phyloP scores from a whole-genome alignment of 2,797 vertebrate genomes.

The Loriculus beryllinus region DNA sequence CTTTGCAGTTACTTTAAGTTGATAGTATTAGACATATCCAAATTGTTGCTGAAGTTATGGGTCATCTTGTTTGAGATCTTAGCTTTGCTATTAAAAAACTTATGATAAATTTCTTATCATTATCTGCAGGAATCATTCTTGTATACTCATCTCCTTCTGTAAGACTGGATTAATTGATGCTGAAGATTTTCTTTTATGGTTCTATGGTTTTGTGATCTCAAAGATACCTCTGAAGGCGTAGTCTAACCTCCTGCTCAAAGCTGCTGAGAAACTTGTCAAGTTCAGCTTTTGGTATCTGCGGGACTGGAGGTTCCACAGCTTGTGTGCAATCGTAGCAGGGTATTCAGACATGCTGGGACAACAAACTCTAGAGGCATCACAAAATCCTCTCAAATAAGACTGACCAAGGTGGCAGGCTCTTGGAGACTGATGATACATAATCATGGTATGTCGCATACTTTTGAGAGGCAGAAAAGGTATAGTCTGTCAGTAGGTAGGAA shows the following conservation, averaged over 20 bases:
- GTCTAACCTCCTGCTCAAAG: neutral
- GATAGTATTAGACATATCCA: neutral
- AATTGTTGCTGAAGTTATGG: neutral
- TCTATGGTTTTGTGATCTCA: neutral
- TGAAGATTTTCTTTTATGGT: neutral
- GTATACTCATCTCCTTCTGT: neutral
- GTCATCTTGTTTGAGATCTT: neutral
- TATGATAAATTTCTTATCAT: neutral
- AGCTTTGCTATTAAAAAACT: neutral
- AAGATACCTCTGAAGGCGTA: neutral
- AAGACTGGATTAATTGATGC: neutral
- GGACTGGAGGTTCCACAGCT: neutral
- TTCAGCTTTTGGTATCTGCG: neutral
- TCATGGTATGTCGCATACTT: neutral
- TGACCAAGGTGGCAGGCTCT: neutral
- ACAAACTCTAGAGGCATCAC: neutral
- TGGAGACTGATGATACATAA: neutral
- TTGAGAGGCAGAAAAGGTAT: neutral
- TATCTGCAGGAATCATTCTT: neutral
- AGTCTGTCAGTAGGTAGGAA: neutral
- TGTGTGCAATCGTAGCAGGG: neutral
- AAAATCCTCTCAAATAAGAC: neutral
- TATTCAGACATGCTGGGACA: neutral
- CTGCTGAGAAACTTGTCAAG: neutral
- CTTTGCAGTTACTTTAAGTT: neutral